Evolutionary conservation across 2,113 vertebrate species (phyloP).

Genomic region (Pogona vitticeps): DNA sequence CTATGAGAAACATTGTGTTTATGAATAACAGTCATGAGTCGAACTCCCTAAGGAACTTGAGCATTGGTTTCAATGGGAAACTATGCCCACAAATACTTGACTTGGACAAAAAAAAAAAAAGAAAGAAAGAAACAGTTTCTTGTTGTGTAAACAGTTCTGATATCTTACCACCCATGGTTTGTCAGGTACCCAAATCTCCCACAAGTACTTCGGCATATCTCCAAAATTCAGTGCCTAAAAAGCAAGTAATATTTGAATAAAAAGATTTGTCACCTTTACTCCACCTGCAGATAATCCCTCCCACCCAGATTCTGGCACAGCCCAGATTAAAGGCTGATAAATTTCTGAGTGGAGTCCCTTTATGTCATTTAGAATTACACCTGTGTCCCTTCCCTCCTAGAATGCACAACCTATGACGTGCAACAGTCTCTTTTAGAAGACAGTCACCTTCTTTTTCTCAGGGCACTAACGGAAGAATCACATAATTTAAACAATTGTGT

Average conservation of each 20-base stretch:
- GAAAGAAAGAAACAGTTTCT: not conserved
- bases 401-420: not conserved
- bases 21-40: not conserved
- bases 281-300: conserved; percentile 37
- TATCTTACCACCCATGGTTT: conserved; percentile 64
- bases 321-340: not conserved
- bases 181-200: conserved; percentile 62
- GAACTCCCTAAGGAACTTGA: not conserved
- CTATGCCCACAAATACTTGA: conserved; percentile 37
- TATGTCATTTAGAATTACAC: not conserved
- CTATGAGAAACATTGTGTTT: conserved; percentile 12
- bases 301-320: not conserved
- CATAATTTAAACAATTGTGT: not conserved
- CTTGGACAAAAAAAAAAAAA: conserved; percentile 31
- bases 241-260: conserved; percentile 69
- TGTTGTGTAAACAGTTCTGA: conserved; percentile 55
- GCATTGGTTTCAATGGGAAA: conserved; percentile 22
- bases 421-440: not conserved
- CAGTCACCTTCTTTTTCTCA: not conserved
- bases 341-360: not conserved
- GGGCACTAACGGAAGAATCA: not conserved
- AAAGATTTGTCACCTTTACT: conserved; percentile 56
- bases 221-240: conserved; percentile 68
- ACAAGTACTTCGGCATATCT: conserved; percentile 68
- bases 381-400: not conserved